phyloP scores from a whole-genome alignment of 2,797 vertebrate genomes.

The Varecia variegata region DNA sequence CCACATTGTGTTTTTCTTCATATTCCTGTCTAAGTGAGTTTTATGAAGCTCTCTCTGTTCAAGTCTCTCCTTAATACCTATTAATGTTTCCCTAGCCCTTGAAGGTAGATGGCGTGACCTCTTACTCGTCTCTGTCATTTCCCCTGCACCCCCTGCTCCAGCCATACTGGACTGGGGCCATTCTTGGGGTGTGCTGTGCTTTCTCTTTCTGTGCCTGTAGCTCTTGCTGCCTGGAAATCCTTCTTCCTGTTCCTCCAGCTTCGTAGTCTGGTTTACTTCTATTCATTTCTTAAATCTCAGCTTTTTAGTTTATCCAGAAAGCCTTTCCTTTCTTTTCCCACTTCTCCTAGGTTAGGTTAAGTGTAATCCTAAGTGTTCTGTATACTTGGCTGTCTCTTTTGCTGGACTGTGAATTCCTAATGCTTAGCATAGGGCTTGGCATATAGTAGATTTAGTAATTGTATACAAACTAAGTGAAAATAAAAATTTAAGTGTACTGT shows the following conservation, averaged over 20 bases:
- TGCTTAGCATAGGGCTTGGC: not conserved
- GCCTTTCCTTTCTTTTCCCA: not conserved
- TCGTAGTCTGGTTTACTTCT: not conserved
- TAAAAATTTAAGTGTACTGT: not conserved
- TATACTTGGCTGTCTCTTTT: not conserved
- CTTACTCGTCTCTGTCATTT: not conserved
- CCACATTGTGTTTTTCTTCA: not conserved
- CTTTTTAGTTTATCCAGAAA: not conserved
- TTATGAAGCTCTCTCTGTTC: not conserved
- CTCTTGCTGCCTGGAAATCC: not conserved
- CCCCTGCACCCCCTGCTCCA: not conserved
- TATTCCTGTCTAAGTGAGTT: not conserved
- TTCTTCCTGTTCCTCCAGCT: not conserved
- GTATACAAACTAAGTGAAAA: slow-evolving; percentile 1
- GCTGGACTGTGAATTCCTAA: not conserved
- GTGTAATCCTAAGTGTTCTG: not conserved
- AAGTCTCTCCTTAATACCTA: not conserved
- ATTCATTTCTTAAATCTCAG: not conserved
- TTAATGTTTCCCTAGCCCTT: not conserved
- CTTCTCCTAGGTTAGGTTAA: not conserved
- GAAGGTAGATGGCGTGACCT: not conserved
- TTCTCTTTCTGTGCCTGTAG: not conserved
- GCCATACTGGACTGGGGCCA: not conserved
- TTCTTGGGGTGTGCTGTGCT: not conserved
- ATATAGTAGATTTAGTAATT: not conserved